These are phyloP conservation scores for Equus przewalskii DNA, from an alignment of 2,113 vertebrate genomes.

Conservation along the genomic window DNA sequence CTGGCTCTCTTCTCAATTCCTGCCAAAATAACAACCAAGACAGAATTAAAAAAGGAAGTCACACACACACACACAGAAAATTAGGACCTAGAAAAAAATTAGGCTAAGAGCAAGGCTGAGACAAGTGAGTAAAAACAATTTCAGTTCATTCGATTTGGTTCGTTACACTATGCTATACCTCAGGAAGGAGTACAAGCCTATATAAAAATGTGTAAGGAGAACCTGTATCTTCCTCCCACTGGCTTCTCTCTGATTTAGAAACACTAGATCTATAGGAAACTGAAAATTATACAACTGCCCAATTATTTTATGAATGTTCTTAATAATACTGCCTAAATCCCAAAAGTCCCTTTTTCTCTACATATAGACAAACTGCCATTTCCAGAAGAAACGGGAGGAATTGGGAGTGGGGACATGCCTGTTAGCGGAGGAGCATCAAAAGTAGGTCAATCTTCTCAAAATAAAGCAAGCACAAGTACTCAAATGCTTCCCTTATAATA, in stretches of 20 bases:
- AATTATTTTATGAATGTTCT: not conserved
- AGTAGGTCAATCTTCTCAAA: not conserved
- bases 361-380: not conserved
- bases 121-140: not conserved
- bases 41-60: not conserved
- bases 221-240: not conserved
- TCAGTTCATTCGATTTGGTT: not conserved
- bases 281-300: not conserved
- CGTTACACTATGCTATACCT: not conserved
- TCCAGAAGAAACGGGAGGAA: not conserved
- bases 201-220: not conserved
- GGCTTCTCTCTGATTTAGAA: not conserved
- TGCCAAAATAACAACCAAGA: slow-evolving; percentile 16
- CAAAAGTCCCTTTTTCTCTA: not conserved
- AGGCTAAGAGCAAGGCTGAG: not conserved
- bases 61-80: not conserved
- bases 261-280: not conserved
- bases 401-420: not conserved
- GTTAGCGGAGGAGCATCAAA: not conserved
- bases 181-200: not conserved
- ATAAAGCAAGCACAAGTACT: not conserved
- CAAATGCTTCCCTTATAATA: too few species aligned
- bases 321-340: not conserved
- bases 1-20: not conserved
- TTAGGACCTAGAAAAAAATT: not conserved